Evolutionary conservation across 1,140 invertebrate genomes (phyloP).

Genomic region (Bombyx mandarina): DNA sequence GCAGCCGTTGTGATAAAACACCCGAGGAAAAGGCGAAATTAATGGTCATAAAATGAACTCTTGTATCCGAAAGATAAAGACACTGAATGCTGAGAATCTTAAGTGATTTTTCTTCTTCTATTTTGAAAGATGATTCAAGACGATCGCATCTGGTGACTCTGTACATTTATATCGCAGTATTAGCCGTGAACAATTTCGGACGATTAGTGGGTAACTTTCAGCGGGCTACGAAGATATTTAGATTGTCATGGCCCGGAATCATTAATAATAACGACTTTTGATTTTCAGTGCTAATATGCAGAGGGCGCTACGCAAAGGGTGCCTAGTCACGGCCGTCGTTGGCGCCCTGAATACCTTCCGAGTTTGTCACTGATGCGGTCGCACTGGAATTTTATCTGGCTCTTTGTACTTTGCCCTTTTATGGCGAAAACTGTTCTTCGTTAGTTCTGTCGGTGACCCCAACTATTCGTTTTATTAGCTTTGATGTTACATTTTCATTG

Average conservation of each 20-base stretch:
- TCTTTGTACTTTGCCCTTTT: conserved; percentile 65
- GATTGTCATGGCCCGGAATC: conserved; percentile 60
- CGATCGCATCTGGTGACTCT: conserved; percentile 58
- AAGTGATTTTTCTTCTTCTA: conserved; percentile 58
- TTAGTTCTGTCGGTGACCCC: conserved; percentile 51
- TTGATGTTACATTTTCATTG: conserved; percentile 32
- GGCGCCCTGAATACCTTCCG: conserved; percentile 55
- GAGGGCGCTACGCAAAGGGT: conserved; percentile 50
- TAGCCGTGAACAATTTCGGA: conserved; percentile 36
- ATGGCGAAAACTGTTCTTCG: conserved; percentile 54
- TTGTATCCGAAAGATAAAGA: conserved; percentile 67
- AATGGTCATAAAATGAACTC: conserved; percentile 71
- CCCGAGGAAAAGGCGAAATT: conserved; percentile 64
- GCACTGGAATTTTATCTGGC: conserved; percentile 64
- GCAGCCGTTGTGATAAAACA: conserved; percentile 65
- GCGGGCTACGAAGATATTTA: conserved; percentile 48
- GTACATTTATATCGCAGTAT: conserved; percentile 49
- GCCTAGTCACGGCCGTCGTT: conserved; percentile 47
- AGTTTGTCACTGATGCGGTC: conserved; percentile 64
- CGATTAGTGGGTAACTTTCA: conserved; percentile 48
- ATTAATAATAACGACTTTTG: conserved; percentile 69
- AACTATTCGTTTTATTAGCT: conserved; percentile 51
- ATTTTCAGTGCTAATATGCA: conserved; percentile 67
- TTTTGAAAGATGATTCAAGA: conserved; percentile 55
- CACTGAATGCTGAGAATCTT: conserved; percentile 60